Conservation (phyloP, 2,888 invertebrate genomes). For the Aproaerema taeniolella region DNA sequence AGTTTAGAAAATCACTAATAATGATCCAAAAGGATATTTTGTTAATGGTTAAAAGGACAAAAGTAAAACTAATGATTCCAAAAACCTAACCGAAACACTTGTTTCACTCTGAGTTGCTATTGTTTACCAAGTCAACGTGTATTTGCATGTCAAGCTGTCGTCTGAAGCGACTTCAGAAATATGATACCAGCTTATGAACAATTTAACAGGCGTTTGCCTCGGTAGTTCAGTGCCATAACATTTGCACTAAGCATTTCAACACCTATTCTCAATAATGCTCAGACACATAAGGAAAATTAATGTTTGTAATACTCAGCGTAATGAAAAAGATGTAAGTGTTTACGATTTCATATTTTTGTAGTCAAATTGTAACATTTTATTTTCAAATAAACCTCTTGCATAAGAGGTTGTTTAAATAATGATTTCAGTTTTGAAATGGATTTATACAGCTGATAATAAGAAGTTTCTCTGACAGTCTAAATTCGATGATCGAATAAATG, state of each 20-base stretch:
- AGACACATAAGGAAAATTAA: neutral
- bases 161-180: slow-evolving; percentile 41
- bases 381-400: too few relatives aligned
- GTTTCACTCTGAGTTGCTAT: slow-evolving; percentile 30
- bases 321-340: neutral
- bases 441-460: too few relatives aligned
- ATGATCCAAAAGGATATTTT: too few relatives aligned
- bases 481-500: too few relatives aligned
- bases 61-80: too few relatives aligned
- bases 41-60: too few relatives aligned
- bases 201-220: slow-evolving; percentile 22
- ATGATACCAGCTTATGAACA: slow-evolving; percentile 45
- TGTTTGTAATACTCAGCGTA: neutral
- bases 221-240: neutral
- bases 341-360: neutral
- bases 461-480: too few relatives aligned
- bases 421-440: too few relatives aligned
- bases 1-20: too few relatives aligned
- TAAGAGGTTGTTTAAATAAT: too few relatives aligned
- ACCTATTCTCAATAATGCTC: neutral
- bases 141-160: slow-evolving; percentile 43
- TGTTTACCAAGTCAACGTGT: slow-evolving; percentile 35
- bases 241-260: neutral
- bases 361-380: neutral
- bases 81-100: too few relatives aligned